These are phyloP conservation scores for Polydrusus tereticollis DNA, from an alignment of 2,888 invertebrate species.

Conservation along the genomic window DNA sequence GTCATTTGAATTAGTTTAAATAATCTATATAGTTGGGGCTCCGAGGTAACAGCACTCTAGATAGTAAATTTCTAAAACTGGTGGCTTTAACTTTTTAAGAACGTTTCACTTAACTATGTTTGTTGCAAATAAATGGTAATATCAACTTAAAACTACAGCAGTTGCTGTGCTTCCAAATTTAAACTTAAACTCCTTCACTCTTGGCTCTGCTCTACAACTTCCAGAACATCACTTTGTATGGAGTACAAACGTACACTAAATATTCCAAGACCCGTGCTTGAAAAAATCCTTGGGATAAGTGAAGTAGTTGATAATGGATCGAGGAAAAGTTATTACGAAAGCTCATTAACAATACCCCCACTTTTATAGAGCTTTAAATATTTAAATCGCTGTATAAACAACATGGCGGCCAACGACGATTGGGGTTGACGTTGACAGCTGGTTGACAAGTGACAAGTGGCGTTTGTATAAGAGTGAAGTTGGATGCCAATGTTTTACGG, in stretches of 20 bases:
- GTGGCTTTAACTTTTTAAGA: background rate
- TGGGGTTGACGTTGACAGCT: slow-evolving; percentile 23
- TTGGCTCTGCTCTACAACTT: background rate
- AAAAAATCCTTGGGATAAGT: slow-evolving; percentile 30
- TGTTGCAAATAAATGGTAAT: background rate
- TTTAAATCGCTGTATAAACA: slow-evolving; percentile 47
- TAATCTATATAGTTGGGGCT: slow-evolving; percentile 16
- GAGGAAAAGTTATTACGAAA: slow-evolving; percentile 34
- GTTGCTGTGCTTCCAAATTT: background rate
- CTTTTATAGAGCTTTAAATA: slow-evolving; percentile 40
- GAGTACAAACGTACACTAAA: slow-evolving; percentile 10
- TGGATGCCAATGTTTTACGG: background rate
- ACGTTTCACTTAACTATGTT: background rate
- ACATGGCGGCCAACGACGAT: slow-evolving; percentile 36
- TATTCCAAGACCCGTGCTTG: slow-evolving; percentile 14
- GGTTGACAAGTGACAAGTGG: background rate
- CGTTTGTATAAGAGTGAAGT: background rate
- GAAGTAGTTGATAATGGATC: slow-evolving; percentile 29
- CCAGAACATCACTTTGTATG: background rate
- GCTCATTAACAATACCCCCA: slow-evolving; percentile 37
- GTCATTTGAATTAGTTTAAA: slow-evolving; percentile 18
- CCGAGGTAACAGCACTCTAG: background rate
- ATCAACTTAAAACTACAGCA: background rate
- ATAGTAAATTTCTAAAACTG: background rate
- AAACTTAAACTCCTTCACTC: background rate